Evolutionary conservation across 1,140 invertebrate species (phyloP).

Genomic region (Hyles vespertilio): DNA sequence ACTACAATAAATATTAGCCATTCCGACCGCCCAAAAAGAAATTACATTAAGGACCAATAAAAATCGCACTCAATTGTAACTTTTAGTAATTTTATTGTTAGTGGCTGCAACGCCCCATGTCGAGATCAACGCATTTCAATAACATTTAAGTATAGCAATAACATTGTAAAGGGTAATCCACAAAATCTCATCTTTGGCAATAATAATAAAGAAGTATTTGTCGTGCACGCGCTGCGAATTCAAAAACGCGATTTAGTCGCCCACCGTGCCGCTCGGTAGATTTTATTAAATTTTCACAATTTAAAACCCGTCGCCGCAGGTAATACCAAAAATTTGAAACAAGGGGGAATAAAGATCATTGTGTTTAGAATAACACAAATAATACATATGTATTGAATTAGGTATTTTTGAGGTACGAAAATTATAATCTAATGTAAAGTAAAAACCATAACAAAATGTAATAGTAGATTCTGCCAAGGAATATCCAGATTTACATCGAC

Average conservation of each 20-base stretch:
- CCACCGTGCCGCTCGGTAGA: conserved; percentile 2
- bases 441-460: too few relatives aligned
- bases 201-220: conserved; percentile 63
- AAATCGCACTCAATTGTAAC: conserved; percentile 13
- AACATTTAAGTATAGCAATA: conserved; percentile 39
- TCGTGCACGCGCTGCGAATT: conserved; percentile 46
- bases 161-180: conserved; percentile 27
- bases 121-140: conserved; percentile 46
- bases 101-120: conserved; percentile 21
- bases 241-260: conserved; percentile 35
- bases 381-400: too few relatives aligned
- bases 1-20: too few relatives aligned
- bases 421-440: too few relatives aligned
- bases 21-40: too few relatives aligned
- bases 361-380: too few relatives aligned
- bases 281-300: conserved; percentile 33
- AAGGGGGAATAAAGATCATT: too few relatives aligned
- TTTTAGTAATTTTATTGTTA: conserved; percentile 15
- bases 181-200: conserved; percentile 40
- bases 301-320: neutral
- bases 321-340: too few relatives aligned
- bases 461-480: too few relatives aligned
- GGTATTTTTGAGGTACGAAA: too few relatives aligned
- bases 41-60: neutral
- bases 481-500: too few relatives aligned